Conservation (phyloP, 2,888 invertebrate genomes). For the Crocallis elinguaria region DNA sequence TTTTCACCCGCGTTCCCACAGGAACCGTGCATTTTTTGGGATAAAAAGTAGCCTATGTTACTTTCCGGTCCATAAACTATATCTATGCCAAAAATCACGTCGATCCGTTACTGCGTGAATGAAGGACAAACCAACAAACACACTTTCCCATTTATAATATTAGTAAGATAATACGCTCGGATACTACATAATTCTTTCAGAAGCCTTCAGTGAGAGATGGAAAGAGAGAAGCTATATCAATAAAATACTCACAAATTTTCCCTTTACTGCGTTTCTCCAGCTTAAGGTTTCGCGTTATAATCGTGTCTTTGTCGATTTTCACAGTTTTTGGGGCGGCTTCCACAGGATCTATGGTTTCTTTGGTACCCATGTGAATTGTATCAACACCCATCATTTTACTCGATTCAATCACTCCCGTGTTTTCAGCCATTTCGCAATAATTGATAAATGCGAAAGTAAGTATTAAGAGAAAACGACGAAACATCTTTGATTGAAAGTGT, state of each 20-base stretch:
- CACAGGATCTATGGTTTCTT: neutral
- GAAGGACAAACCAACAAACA: too few species aligned
- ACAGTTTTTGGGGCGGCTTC: constrained; percentile 31
- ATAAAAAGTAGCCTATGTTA: too few species aligned
- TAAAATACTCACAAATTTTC: constrained; percentile 45
- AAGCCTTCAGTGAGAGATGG: too few species aligned
- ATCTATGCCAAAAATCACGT: too few species aligned
- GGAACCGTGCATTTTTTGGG: too few species aligned
- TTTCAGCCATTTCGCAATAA: constrained; percentile 6
- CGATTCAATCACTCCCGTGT: constrained; percentile 6
- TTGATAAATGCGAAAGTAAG: constrained; percentile 3
- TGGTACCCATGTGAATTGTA: constrained; percentile 42
- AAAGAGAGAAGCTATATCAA: neutral
- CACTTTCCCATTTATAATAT: too few species aligned
- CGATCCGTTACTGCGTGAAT: too few species aligned
- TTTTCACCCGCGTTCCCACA: too few species aligned
- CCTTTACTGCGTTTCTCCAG: constrained; percentile 51
- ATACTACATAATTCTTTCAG: too few species aligned
- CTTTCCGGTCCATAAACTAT: too few species aligned
- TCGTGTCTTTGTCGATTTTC: constrained; percentile 68
- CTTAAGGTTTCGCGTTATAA: constrained; percentile 66
- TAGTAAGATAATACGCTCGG: too few species aligned
- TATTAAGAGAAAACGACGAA: constrained; percentile 6
- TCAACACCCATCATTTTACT: constrained; percentile 62
- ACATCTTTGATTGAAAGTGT: constrained; percentile 21